Percentiles rank a stretch among this genome's conserved stretches.
Evolutionary conservation across 2,888 invertebrate species (phyloP).

Genomic region (Apotomis turbidana): DNA sequence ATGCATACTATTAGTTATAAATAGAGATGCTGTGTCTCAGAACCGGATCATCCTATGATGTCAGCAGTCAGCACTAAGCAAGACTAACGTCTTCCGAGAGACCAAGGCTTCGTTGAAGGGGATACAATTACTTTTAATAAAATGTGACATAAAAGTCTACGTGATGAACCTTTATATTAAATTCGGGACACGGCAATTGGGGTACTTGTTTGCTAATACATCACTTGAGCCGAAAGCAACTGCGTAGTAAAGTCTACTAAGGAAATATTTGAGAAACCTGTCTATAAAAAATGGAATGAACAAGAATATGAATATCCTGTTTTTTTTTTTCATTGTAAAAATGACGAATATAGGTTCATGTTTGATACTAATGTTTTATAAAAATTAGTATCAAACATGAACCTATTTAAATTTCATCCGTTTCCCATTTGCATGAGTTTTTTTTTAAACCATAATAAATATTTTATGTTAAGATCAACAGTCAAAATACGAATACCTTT

Average conservation of each 20-base stretch:
- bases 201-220: neutral
- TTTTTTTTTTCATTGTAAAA: too few relatives aligned
- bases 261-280: conserved; percentile 41
- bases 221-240: too few relatives aligned
- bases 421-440: too few relatives aligned
- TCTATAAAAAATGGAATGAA: too few relatives aligned
- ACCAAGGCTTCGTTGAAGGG: conserved; percentile 7
- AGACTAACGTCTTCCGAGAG: conserved; percentile 28
- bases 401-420: too few relatives aligned
- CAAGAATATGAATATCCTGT: too few relatives aligned
- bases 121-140: conserved; percentile 14
- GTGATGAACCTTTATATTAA: neutral
- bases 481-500: too few relatives aligned
- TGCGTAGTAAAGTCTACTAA: conserved; percentile 41
- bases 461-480: too few relatives aligned
- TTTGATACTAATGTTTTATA: too few relatives aligned
- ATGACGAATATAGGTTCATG: too few relatives aligned
- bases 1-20: conserved; percentile 30
- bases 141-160: neutral
- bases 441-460: too few relatives aligned
- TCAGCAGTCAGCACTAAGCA: conserved; percentile 38
- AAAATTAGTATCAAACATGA: too few relatives aligned
- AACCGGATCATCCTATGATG: conserved; percentile 39
- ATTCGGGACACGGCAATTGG: neutral
- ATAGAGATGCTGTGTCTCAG: conserved; percentile 27